phyloP scores from a whole-genome alignment of 2,888 invertebrate genomes.

The Fragum whitleyi region DNA sequence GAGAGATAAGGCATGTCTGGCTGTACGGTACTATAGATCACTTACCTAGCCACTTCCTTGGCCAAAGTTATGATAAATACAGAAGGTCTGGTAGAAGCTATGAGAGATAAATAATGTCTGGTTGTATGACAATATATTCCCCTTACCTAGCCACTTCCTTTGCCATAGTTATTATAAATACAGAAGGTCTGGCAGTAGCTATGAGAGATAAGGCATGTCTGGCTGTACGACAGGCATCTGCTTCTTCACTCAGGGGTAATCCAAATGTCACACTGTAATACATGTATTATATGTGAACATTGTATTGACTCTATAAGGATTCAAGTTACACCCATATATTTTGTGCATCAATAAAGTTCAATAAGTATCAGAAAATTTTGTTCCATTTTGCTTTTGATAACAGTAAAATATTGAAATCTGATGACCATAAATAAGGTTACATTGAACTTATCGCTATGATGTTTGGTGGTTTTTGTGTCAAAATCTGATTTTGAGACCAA shows the following conservation, averaged over 20 bases:
- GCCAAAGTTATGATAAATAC: slow-evolving; percentile 99
- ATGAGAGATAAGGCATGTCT: slow-evolving; percentile 98
- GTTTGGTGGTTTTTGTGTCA: too few species aligned
- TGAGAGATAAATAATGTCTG: slow-evolving; percentile 97
- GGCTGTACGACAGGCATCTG: slow-evolving; percentile 98
- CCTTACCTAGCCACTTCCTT: slow-evolving; percentile 87
- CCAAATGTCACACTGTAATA: slow-evolving; percentile 93
- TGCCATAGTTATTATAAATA: slow-evolving; percentile 99
- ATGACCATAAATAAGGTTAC: too few species aligned
- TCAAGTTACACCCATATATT: neutral
- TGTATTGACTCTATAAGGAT: neutral
- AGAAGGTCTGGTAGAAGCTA: slow-evolving; percentile 98
- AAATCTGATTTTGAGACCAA: too few species aligned
- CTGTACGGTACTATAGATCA: slow-evolving; percentile 89
- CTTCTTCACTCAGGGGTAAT: slow-evolving; percentile 96
- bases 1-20: slow-evolving; percentile 97
- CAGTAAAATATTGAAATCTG: too few species aligned
- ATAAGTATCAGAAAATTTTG: too few species aligned
- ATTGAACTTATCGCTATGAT: too few species aligned
- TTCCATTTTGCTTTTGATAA: too few species aligned
- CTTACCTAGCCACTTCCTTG: slow-evolving; percentile 87
- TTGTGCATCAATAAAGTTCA: too few species aligned
- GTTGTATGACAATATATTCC: slow-evolving; percentile 92
- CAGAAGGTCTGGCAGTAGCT: slow-evolving; percentile 97
- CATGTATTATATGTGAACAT: neutral